A percentile compares a stretch with the other conserved stretches of the same genome.
Conservation (phyloP, 2,888 invertebrate genomes). For the Tipula unca region DNA sequence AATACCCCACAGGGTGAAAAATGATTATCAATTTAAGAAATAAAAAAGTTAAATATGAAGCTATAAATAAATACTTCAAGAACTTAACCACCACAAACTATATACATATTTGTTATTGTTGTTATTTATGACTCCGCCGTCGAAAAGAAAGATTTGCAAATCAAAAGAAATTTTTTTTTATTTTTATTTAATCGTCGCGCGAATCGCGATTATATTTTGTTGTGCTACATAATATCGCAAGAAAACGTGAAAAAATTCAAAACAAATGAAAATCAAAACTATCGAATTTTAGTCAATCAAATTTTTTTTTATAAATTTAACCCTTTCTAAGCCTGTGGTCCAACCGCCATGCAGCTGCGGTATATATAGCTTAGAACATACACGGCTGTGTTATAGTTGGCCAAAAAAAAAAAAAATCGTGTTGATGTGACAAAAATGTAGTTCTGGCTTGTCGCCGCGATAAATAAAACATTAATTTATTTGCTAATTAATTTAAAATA, state of each 20-base stretch:
- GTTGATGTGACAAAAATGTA: background rate
- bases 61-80: background rate
- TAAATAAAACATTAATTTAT: background rate
- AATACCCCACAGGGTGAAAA: constrained; percentile 14
- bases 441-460: background rate
- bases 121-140: background rate
- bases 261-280: background rate
- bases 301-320: background rate
- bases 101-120: background rate
- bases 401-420: background rate
- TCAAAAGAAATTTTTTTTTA: background rate
- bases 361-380: no score
- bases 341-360: no score
- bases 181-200: background rate
- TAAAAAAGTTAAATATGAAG: background rate
- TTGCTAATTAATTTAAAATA: background rate
- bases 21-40: background rate
- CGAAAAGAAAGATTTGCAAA: background rate
- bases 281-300: background rate
- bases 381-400: background rate
- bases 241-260: background rate
- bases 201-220: background rate
- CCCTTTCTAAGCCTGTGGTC: background rate
- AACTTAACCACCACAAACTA: background rate
- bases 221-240: background rate